These are phyloP conservation scores for Ifrita kowaldi DNA, from an alignment of 2,113 vertebrate species.

Conservation along the genomic window DNA sequence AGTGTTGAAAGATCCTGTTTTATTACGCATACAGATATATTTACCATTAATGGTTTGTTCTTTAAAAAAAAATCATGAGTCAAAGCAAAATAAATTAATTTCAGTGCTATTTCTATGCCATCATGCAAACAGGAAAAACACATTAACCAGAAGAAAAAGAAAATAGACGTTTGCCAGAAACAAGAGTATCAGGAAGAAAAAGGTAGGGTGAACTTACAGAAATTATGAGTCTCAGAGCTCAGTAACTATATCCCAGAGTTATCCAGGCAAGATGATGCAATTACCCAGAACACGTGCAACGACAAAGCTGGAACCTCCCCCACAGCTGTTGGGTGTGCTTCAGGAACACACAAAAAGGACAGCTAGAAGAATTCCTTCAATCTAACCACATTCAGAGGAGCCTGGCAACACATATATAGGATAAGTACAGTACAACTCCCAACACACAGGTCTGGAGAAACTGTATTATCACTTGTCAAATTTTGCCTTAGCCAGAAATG, in stretches of 20 bases:
- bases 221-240: neutral
- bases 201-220: neutral
- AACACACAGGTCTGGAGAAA: neutral
- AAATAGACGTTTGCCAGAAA: fast-evolving
- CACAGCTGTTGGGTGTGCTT: neutral
- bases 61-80: neutral
- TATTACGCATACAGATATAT: neutral
- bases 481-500: neutral
- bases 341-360: neutral
- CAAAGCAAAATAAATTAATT: neutral
- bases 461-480: neutral
- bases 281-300: fast-evolving
- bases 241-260: neutral
- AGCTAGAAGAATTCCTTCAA: neutral
- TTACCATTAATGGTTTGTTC: neutral
- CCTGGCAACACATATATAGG: neutral
- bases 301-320: neutral
- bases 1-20: neutral
- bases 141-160: neutral
- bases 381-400: neutral
- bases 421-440: neutral
- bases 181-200: neutral
- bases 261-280: neutral
- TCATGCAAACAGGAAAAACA: neutral
- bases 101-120: neutral